Evolutionary conservation across 1,140 invertebrate genomes (phyloP).

Genomic region (Polypedilum vanderplanki): DNA sequence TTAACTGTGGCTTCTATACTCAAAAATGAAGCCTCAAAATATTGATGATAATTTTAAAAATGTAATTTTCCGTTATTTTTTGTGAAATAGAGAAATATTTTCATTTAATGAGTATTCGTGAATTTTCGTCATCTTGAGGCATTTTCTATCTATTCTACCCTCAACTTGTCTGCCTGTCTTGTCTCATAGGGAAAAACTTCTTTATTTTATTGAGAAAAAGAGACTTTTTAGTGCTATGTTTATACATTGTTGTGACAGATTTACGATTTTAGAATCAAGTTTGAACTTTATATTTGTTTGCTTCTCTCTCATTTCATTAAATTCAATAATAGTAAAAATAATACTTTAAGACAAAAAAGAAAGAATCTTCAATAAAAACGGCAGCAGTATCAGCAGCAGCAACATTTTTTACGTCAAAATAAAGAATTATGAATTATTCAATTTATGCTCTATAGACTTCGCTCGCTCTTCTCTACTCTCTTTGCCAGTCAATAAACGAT

Average conservation of each 20-base stretch:
- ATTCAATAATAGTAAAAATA: neutral
- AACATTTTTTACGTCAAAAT: slow-evolving; percentile 8
- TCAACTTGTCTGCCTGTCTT: neutral
- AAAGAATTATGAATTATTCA: slow-evolving; percentile 19
- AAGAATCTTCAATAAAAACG: neutral
- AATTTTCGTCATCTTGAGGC: no score
- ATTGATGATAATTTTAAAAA: no score
- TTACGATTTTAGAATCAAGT: neutral
- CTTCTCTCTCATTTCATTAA: neutral
- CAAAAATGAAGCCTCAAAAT: no score
- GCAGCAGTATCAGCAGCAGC: neutral
- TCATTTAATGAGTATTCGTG: no score
- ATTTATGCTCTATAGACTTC: slow-evolving; percentile 17
- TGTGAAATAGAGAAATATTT: no score
- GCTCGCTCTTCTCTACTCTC: neutral
- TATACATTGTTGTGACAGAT: neutral
- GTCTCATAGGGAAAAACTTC: neutral
- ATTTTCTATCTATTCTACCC: no score
- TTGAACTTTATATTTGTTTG: neutral
- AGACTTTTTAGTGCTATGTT: slow-evolving; percentile 6
- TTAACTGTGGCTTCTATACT: no score
- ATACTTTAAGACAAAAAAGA: neutral
- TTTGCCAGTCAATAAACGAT: no score
- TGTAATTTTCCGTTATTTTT: no score
- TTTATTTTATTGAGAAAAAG: neutral